phyloP scores from a whole-genome alignment of 2,888 invertebrate species.

The Clitarchus hookeri region DNA sequence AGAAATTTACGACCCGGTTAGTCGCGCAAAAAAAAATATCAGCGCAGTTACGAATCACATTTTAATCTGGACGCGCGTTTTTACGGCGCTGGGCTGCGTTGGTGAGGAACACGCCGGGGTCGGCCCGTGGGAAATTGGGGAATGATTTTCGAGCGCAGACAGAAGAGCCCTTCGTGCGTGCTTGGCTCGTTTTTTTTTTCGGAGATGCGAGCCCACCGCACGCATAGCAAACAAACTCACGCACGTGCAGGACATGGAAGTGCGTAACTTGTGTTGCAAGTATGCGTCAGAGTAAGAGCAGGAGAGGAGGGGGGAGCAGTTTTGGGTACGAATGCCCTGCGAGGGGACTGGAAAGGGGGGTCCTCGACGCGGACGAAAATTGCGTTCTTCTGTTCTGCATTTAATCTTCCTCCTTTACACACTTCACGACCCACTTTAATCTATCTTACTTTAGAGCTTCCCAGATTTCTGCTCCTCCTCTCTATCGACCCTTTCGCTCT shows the following conservation, averaged over 20 bases:
- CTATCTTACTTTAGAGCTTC: slow-evolving; percentile 2
- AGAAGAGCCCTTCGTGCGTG: background rate
- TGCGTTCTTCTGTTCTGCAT: background rate
- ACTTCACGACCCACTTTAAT: slow-evolving; percentile 1
- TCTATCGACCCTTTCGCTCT: background rate
- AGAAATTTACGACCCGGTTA: background rate
- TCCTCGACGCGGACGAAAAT: background rate
- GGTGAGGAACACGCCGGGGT: too few relatives aligned
- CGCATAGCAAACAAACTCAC: too few relatives aligned
- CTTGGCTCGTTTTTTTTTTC: too few relatives aligned
- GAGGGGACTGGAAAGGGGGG: background rate
- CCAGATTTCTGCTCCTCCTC: background rate
- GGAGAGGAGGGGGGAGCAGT: too few relatives aligned
- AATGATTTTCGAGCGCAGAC: background rate
- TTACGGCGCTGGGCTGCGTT: background rate
- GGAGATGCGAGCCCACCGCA: too few relatives aligned
- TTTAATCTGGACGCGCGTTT: background rate
- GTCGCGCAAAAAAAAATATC: background rate
- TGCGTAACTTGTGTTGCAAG: background rate
- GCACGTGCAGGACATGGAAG: background rate
- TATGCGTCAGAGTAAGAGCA: background rate
- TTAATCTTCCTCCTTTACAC: background rate
- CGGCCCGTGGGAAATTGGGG: background rate
- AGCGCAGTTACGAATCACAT: background rate
- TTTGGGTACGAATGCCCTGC: too few relatives aligned